Evolutionary conservation across 2,113 vertebrate genomes (phyloP), one percentile per base, ranked within the genome.

Genomic region (Perca fluviatilis): DNA sequence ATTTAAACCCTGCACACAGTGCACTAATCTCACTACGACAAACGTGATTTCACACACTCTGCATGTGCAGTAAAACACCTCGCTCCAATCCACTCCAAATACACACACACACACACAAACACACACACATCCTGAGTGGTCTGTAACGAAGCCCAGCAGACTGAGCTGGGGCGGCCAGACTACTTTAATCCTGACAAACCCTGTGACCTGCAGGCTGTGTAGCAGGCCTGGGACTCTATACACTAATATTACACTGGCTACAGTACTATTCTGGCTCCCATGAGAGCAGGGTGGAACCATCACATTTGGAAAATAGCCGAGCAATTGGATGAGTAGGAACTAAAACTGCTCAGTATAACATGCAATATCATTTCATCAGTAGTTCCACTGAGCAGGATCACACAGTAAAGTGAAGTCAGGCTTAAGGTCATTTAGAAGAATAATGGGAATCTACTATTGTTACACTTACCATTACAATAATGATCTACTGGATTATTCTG

Each of bases 181-280:
- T 49, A 23, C 77, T 87, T 86, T 87, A 93, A 90, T 93, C 90
- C 87, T 73, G 82, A 90, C 84, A 93, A 94, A 93, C 92, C 64
- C 88, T 76, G 49, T 92, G 93, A 93, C 93, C 93, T 88, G 79
- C 68, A 54, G 70, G 18, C 86, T 86, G 75, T 40, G 79, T 61
- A 5, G 12, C 47, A 80, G 70, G 70, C 71, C 71, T 53, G 43
- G 57, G 61, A 33, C 78, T 80, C 50, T 64, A 62, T 25, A 51
- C 54, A 36, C 72, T 51, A 33, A 74, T 77, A 68, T 87, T 87
- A 81, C 27, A 83, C 49, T 67, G 82, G 67, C 77, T 83, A 40
- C 61, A 74, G 33, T 53, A 47, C 65, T 50, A 21, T 53, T 69
- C 82, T 83, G 51, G 77, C 51, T 79, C 80, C 49, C 60, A 25